Evolutionary conservation across 64 coral and sea anemone genomes (phyloP), one percentile per base, ranked within the genome.

Genomic region (Cladopsammia gracilis): DNA sequence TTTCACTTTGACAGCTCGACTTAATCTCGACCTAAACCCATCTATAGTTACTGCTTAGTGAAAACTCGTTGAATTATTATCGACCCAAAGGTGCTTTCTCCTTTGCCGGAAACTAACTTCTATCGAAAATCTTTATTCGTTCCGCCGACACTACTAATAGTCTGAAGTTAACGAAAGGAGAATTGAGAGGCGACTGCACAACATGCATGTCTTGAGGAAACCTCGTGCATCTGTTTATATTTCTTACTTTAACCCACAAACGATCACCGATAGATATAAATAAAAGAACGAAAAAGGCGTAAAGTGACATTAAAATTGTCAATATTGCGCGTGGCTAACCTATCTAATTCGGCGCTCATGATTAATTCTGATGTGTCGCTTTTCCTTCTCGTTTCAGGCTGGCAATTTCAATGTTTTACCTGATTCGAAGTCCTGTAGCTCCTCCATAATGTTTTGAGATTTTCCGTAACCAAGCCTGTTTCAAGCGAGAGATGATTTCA

Each of bases 401-500:
- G 11, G 6, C 5, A 43, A 42, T 58, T 42, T 67, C 4, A 13
- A 66, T 48, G 46, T 48, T 19, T 67, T 84, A 84, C 80, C 80
- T 84, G 45, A 42, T 65, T 64, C 45, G 44, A 67, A 50, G 43
- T 67, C 46, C 19, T 84, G 80, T 48, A 84, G 8, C 9, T 66
- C 61, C 15, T 84, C 80, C 60, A 84, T 82, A 10, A 66, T 64
- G 14, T 10, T 47, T 20, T 3, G 80, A 48, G 60, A 67, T 84
- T 84, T 48, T 67, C 20, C 42, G 43, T 66, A 45, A 13, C 12
- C 42, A 49, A 68, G 67, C 57, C 64, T 64, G 57, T 44, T 14
- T 19, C 34, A 13, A 42, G 25, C 61, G 7, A 67, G 19, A 11
- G 61, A 49, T 43, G 23, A 44, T 42, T 45, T 13, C 34, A 11